Evolutionary conservation across 2,113 vertebrate genomes (phyloP).

Genomic region (Ptilorrhoa leucosticta): DNA sequence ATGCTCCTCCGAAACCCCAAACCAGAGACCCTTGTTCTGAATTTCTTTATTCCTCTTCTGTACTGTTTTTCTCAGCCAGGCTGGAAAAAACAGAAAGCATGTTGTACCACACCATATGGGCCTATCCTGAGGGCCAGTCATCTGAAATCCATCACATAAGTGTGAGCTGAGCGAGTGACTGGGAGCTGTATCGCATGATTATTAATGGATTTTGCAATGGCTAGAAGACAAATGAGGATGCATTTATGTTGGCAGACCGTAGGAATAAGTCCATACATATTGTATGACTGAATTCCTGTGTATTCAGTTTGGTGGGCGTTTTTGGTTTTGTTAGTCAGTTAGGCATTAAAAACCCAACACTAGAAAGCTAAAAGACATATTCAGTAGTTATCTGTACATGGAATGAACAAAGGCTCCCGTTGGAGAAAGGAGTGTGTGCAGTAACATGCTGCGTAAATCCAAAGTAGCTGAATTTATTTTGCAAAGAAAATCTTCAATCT

Average conservation of each 20-base stretch:
- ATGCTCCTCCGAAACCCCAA: not conserved
- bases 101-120: not conserved
- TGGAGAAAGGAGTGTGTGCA: not conserved
- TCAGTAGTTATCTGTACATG: not conserved
- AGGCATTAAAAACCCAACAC: not conserved
- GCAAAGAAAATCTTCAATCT: not conserved
- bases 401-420: not conserved
- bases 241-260: not conserved
- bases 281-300: not conserved
- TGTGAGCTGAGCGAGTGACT: not conserved
- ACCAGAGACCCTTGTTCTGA: not conserved
- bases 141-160: not conserved
- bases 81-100: not conserved
- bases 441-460: not conserved
- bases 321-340: not conserved
- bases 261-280: not conserved
- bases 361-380: not conserved
- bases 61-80: not conserved
- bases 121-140: conserved; percentile 29
- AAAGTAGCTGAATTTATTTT: not conserved
- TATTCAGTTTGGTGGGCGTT: not conserved
- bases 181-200: not conserved
- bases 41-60: not conserved
- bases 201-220: not conserved
- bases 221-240: not conserved